phyloP scores from a whole-genome alignment of 2,888 invertebrate genomes.

The Oxytorus armatus region DNA sequence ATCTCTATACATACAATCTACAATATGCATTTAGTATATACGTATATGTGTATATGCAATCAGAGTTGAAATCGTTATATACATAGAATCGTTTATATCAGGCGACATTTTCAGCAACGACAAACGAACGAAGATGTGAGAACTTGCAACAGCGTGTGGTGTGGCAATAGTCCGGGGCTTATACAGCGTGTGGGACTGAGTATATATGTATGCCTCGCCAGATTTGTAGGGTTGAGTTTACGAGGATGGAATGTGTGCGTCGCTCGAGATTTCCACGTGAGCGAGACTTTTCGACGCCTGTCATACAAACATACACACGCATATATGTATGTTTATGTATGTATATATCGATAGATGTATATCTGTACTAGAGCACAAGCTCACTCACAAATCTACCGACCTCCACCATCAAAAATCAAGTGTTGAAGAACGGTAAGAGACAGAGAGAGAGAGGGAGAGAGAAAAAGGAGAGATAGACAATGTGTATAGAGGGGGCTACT shows the following conservation, averaged over 20 bases:
- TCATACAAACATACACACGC: not conserved
- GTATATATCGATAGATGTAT: not conserved
- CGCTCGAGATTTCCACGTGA: slow-evolving; percentile 51
- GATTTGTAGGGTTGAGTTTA: slow-evolving; percentile 33
- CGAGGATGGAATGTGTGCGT: slow-evolving; percentile 25
- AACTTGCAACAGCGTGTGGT: slow-evolving; percentile 6
- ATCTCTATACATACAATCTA: not conserved
- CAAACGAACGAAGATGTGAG: slow-evolving; percentile 24
- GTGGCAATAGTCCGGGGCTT: slow-evolving; percentile 52
- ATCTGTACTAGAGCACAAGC: too few species aligned
- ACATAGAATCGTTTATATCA: slow-evolving; percentile 19
- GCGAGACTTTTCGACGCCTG: slow-evolving; percentile 58
- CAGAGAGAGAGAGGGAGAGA: slow-evolving; percentile 9
- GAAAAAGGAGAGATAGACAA: slow-evolving; percentile 14
- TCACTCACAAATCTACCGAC: slow-evolving; percentile 56
- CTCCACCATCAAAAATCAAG: slow-evolving; percentile 76
- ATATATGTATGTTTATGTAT: not conserved
- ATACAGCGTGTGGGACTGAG: slow-evolving; percentile 1
- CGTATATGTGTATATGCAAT: slow-evolving; percentile 9
- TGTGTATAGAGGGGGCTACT: slow-evolving; percentile 29
- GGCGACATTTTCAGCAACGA: slow-evolving; percentile 29
- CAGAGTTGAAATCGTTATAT: not conserved
- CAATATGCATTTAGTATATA: slow-evolving; percentile 8
- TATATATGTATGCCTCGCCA: slow-evolving; percentile 29
- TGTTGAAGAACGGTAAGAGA: slow-evolving; percentile 50